These are phyloP conservation scores for Antrozous pallidus DNA, from an alignment of 2,797 vertebrate species.

Conservation along the genomic window DNA sequence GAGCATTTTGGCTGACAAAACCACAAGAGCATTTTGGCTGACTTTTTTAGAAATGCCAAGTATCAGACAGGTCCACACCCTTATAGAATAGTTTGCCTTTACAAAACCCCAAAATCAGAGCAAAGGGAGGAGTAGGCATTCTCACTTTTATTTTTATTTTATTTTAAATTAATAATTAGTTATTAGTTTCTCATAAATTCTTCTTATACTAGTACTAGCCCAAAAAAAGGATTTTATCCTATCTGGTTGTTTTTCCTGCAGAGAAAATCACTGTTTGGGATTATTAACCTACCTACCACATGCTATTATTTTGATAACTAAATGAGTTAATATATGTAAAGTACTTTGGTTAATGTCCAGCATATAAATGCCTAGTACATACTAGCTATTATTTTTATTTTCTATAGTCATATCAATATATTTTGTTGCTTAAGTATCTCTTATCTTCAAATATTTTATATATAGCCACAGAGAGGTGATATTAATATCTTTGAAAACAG, in stretches of 20 bases:
- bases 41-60: constrained; percentile 35
- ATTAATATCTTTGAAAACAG: not conserved
- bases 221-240: not conserved
- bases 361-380: not conserved
- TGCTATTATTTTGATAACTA: not conserved
- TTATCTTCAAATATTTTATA: not conserved
- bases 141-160: not conserved
- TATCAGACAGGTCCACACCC: not conserved
- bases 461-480: not conserved
- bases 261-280: not conserved
- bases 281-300: not conserved
- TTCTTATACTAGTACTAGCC: not conserved
- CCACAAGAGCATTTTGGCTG: not conserved
- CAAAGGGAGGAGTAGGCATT: not conserved
- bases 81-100: not conserved
- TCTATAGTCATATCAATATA: not conserved
- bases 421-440: not conserved
- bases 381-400: not conserved
- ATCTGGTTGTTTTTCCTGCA: not conserved
- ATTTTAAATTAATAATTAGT: constrained; percentile 16
- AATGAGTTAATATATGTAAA: not conserved
- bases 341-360: not conserved
- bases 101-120: not conserved
- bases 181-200: constrained; percentile 1
- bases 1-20: not conserved